These are phyloP conservation scores for Leucophenga maculata DNA, from an alignment of 2,888 invertebrate genomes.

Conservation along the genomic window DNA sequence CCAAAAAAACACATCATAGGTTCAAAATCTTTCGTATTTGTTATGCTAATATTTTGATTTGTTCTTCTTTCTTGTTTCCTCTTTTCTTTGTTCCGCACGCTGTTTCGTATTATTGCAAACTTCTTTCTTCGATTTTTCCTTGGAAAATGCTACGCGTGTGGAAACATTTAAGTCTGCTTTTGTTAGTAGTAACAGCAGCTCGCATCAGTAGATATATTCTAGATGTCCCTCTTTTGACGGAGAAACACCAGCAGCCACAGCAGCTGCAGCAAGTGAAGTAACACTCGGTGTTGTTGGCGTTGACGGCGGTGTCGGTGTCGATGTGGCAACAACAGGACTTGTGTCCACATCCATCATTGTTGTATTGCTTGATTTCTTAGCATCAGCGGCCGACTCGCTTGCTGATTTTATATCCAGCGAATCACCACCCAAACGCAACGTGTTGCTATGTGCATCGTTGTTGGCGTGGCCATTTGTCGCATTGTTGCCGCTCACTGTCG, in stretches of 20 bases:
- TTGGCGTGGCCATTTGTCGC: constrained; percentile 8
- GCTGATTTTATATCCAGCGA: no score
- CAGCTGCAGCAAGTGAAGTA: no score
- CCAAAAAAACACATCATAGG: no score
- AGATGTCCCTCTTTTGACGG: not conserved
- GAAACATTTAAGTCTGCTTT: not conserved
- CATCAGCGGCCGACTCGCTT: not conserved
- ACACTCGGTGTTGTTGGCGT: not conserved
- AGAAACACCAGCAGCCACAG: no score
- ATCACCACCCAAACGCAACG: not conserved
- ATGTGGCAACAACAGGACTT: not conserved
- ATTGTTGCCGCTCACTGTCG: not conserved
- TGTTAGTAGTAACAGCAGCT: constrained; percentile 27
- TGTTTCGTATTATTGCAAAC: no score
- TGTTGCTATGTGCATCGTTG: not conserved
- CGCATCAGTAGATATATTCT: constrained; percentile 41
- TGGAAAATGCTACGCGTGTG: not conserved
- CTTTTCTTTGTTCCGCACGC: no score
- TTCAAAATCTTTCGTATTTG: no score
- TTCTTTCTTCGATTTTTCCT: no score
- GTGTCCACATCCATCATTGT: not conserved
- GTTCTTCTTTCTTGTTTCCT: no score
- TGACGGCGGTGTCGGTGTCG: not conserved
- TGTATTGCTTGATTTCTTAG: constrained; percentile 11
- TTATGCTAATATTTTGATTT: no score